These are phyloP conservation scores for Acanthiza pusilla DNA, from an alignment of 2,797 vertebrate genomes.

Conservation along the genomic window DNA sequence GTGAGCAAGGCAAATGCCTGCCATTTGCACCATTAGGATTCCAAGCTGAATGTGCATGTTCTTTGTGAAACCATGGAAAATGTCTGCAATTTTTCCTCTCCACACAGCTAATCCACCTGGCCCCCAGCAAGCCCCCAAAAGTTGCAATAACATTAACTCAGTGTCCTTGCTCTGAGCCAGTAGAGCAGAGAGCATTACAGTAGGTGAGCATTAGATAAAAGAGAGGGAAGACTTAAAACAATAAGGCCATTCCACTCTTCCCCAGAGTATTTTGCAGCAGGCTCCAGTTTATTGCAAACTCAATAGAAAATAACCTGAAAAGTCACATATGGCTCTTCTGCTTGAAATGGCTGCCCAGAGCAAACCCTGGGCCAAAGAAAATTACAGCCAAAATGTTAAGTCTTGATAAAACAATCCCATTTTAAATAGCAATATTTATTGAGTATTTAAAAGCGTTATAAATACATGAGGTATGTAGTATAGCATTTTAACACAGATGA, in stretches of 20 bases:
- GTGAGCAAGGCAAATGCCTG: not conserved
- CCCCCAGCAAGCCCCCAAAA: not conserved
- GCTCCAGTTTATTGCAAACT: not conserved
- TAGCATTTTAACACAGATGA: not conserved
- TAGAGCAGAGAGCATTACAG: not conserved
- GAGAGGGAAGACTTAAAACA: not conserved
- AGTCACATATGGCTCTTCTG: not conserved
- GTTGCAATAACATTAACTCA: not conserved
- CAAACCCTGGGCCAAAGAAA: not conserved
- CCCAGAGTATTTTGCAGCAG: not conserved
- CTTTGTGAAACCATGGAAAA: not conserved
- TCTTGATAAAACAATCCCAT: not conserved
- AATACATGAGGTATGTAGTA: not conserved
- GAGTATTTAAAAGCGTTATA: not conserved
- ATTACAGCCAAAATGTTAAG: not conserved
- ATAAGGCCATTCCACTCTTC: not conserved
- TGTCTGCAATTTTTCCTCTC: not conserved
- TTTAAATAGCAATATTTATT: not conserved
- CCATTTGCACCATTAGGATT: not conserved
- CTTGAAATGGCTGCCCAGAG: not conserved
- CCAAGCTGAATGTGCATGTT: not conserved
- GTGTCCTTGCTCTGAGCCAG: not conserved
- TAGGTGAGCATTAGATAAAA: not conserved
- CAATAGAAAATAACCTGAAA: not conserved
- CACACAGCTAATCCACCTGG: not conserved